Conservation (phyloP, 2,888 invertebrate genomes). For the Drosophila setosimentum region DNA sequence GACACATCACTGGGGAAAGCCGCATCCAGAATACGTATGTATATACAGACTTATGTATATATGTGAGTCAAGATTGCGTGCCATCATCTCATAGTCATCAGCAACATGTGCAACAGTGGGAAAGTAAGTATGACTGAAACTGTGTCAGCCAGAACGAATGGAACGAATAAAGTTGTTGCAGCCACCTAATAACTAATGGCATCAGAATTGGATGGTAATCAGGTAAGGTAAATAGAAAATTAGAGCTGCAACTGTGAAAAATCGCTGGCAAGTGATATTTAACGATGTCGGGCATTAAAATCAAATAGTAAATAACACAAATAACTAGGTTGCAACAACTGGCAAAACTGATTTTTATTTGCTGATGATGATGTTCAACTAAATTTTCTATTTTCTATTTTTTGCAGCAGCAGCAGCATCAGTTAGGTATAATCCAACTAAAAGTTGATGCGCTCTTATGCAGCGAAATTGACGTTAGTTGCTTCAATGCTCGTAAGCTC, state of each 20-base stretch:
- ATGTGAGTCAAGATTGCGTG: conserved; percentile 9
- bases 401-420: too few species aligned
- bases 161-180: conserved; percentile 19
- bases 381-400: not conserved
- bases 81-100: conserved; percentile 11
- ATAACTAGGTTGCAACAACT: not conserved
- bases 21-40: conserved; percentile 8
- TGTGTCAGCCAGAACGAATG: conserved; percentile 35
- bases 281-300: conserved; percentile 16
- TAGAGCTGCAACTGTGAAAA: conserved; percentile 13
- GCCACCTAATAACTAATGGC: conserved; percentile 32
- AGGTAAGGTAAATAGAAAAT: conserved; percentile 13
- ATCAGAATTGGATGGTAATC: conserved; percentile 13
- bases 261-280: conserved; percentile 39
- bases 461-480: not conserved
- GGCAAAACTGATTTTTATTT: not conserved
- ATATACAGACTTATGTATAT: not conserved
- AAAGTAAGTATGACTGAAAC: conserved; percentile 24
- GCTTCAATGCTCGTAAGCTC: not conserved
- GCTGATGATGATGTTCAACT: not conserved
- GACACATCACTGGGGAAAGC: conserved; percentile 23
- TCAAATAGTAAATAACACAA: not conserved
- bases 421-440: not conserved
- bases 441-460: not conserved
- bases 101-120: conserved; percentile 24